Evolutionary conservation across 2,797 vertebrate genomes (phyloP).

Genomic region (Sebastes nivosus): DNA sequence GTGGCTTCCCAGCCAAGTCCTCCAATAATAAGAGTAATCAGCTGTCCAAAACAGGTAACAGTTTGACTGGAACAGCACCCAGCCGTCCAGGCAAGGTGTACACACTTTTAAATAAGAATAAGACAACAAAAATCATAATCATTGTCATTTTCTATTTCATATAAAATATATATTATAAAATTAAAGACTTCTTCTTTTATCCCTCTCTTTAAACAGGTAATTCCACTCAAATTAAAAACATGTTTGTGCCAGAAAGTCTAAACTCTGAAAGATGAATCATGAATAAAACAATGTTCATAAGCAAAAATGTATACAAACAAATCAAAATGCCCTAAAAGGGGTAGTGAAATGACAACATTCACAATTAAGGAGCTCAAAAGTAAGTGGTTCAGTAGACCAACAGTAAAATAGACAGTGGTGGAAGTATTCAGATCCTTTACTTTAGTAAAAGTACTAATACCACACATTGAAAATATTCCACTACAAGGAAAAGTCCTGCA

Average conservation of each 20-base stretch:
- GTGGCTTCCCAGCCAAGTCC: not conserved
- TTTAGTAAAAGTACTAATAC: not conserved
- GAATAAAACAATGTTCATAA: not conserved
- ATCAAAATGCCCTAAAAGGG: not conserved
- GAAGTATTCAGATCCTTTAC: too few species aligned
- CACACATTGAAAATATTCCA: too few species aligned
- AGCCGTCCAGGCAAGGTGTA: conserved; percentile 61
- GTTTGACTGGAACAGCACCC: conserved; percentile 68
- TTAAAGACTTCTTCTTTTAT: not conserved
- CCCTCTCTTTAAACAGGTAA: not conserved
- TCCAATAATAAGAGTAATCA: fast-evolving
- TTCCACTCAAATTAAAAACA: not conserved
- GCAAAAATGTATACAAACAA: not conserved
- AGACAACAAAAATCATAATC: not conserved
- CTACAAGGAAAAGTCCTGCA: too few species aligned
- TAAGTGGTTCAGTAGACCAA: not conserved
- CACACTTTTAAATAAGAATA: conserved; percentile 32
- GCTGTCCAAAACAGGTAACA: conserved; percentile 50
- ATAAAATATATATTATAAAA: not conserved
- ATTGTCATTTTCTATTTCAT: not conserved
- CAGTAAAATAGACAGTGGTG: not conserved
- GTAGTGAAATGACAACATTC: not conserved
- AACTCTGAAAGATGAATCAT: not conserved
- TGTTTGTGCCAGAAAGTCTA: not conserved
- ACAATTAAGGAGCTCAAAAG: too few species aligned